Evolutionary conservation across 2,113 vertebrate genomes (phyloP).

Genomic region (Cavia aperea): DNA sequence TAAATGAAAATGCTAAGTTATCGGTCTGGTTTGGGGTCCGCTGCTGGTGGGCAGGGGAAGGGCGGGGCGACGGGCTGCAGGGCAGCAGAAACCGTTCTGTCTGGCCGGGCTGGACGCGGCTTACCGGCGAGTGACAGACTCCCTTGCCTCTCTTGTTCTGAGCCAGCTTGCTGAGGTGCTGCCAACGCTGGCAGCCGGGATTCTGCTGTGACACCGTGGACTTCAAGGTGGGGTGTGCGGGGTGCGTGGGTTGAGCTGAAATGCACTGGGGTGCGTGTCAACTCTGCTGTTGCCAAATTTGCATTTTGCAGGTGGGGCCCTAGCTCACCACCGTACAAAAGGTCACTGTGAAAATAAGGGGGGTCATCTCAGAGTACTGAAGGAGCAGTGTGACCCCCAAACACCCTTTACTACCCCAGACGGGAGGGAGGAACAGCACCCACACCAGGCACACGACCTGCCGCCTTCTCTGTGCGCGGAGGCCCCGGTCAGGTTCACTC

Average conservation of each 20-base stretch:
- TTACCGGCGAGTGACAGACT: not conserved
- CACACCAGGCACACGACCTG: rapidly evolving
- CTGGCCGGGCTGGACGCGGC: not conserved
- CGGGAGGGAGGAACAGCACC: not conserved
- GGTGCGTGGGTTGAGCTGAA: not conserved
- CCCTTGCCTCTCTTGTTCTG: not conserved
- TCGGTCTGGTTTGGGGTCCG: slow-evolving; percentile 69
- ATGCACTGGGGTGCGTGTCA: rapidly evolving
- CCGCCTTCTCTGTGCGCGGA: too few species aligned
- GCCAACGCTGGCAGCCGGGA: not conserved
- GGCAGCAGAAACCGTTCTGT: not conserved
- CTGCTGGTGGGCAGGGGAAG: slow-evolving; percentile 18
- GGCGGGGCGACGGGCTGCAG: not conserved
- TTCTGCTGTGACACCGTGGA: not conserved
- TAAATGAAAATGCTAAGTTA: slow-evolving; percentile 80
- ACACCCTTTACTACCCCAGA: not conserved
- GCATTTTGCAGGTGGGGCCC: not conserved
- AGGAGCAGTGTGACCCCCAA: not conserved
- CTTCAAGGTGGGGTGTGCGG: not conserved
- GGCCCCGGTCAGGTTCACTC: rapidly evolving
- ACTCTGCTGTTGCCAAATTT: not conserved
- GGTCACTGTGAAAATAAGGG: not conserved
- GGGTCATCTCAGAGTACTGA: not conserved
- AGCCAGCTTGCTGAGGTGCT: not conserved
- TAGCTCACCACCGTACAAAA: not conserved